Base-by-base conservation (phyloP, 1,140 invertebrate species). In the Eupeodes corollae region DNA sequence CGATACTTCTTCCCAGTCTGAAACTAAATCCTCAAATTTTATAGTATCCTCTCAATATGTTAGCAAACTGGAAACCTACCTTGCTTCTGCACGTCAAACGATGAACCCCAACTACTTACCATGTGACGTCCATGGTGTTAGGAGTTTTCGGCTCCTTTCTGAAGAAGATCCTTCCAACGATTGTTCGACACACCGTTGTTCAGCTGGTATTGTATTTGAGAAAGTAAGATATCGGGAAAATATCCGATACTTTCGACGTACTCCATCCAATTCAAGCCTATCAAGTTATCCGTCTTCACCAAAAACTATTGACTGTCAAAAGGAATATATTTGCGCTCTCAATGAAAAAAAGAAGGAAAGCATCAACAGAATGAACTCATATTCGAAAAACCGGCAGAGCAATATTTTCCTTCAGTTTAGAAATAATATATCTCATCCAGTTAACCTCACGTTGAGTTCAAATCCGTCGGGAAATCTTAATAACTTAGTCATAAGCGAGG, bases 251-350 rank as follows among this genome's bases (percentile, higher is more conserved):
- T 44, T 67, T 0, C 49, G 63, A 3, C 61, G 62, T 50, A 64
- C 64, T 12, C 64, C 64, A 40, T 59, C 61, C 37, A 64, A 57
- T 38, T 63, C 60, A 31, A 65, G 63, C 16, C 32, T 62, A 31
- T 8, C 16, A 15, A 47, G 18, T 21, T 18, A 13, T 13, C 13
- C 40, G 13, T 42, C 40, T 13, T 42, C 40, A 18, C 40, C 40
- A 42, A 42, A 42, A 13, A 13, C 40, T 42, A 14, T 18, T 3
- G 19, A 21, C 5, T 37, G 10, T 16, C 13, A 37, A 5, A n/a
- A n/a, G 15, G 15, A 16, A 37, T 14, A 37, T 16, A 3, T 16
- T 37, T 14, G 13, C 35, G 10, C 5, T 37, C 13, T 37, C 3
- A 37, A 16, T 16, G 35, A 16, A 37, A 16, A 37, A 6, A 14